These are phyloP conservation scores for Gastracanthus pulcherrimus DNA, from an alignment of 2,888 invertebrate species.

Conservation along the genomic window DNA sequence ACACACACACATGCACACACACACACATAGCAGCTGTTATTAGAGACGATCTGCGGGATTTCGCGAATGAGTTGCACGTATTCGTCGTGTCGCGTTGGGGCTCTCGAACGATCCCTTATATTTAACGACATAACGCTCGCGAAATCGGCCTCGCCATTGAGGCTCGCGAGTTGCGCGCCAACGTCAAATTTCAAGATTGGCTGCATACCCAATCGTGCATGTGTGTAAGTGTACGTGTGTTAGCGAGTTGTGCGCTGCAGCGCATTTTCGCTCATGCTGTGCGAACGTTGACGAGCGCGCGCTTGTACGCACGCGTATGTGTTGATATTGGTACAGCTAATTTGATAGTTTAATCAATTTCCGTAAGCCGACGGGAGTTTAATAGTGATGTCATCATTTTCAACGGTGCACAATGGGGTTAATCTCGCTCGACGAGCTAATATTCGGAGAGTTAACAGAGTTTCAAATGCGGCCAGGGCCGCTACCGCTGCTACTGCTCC, in stretches of 20 bases:
- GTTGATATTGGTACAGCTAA: slow-evolving; percentile 77
- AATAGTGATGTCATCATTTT: slow-evolving; percentile 77
- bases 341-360: slow-evolving; percentile 78
- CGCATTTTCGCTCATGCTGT: too few species aligned
- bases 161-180: background rate
- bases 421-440: slow-evolving; percentile 77
- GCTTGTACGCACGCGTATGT: slow-evolving; percentile 42
- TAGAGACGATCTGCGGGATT: background rate
- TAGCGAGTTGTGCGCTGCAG: too few species aligned
- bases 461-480: slow-evolving; percentile 75
- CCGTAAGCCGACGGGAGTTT: slow-evolving; percentile 75
- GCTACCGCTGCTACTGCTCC: slow-evolving; percentile 66
- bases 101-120: slow-evolving; percentile 9
- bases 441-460: slow-evolving; percentile 76
- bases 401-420: slow-evolving; percentile 76
- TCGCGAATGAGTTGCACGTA: slow-evolving; percentile 16
- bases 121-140: slow-evolving; percentile 19
- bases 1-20: too few species aligned
- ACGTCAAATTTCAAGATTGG: slow-evolving; percentile 37
- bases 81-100: background rate
- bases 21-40: too few species aligned
- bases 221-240: too few species aligned
- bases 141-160: slow-evolving; percentile 4
- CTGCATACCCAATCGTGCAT: background rate
- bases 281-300: background rate